These are phyloP conservation scores for Pomatorhinus ruficollis DNA, from an alignment of 2,113 vertebrate genomes.

Conservation along the genomic window DNA sequence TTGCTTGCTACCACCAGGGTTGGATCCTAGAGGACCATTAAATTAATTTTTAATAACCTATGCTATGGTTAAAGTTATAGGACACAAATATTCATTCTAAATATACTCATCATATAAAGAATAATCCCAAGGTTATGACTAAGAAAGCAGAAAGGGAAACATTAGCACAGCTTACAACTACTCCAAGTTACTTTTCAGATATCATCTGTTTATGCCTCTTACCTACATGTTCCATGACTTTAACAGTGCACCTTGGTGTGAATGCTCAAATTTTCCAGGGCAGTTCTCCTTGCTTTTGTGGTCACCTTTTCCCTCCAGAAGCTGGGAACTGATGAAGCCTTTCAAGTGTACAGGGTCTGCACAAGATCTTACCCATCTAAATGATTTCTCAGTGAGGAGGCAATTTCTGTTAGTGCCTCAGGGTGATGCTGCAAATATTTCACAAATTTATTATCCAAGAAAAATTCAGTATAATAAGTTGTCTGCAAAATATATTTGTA, in stretches of 20 bases:
- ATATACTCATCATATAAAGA: background rate
- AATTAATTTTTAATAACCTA: slow-evolving; percentile 60
- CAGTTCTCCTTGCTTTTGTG: background rate
- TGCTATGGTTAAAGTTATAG: slow-evolving; percentile 16
- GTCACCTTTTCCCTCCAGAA: background rate
- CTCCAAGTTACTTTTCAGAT: background rate
- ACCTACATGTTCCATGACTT: background rate
- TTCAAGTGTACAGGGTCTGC: background rate
- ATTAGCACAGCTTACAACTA: background rate
- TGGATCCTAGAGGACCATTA: slow-evolving; percentile 40
- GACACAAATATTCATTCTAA: background rate
- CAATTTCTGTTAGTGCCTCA: background rate
- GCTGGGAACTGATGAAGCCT: background rate
- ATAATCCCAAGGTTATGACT: background rate
- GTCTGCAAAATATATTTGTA: background rate
- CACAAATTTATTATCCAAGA: background rate
- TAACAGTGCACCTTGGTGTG: background rate
- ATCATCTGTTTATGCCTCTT: background rate
- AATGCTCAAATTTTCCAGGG: background rate
- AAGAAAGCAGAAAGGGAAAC: background rate
- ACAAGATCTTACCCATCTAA: background rate
- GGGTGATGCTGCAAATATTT: background rate
- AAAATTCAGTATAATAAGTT: background rate
- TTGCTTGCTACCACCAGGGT: slow-evolving; percentile 30
- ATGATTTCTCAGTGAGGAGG: background rate